Evolutionary conservation across 2,888 invertebrate genomes (phyloP).

Genomic region (Conistra vaccinii): DNA sequence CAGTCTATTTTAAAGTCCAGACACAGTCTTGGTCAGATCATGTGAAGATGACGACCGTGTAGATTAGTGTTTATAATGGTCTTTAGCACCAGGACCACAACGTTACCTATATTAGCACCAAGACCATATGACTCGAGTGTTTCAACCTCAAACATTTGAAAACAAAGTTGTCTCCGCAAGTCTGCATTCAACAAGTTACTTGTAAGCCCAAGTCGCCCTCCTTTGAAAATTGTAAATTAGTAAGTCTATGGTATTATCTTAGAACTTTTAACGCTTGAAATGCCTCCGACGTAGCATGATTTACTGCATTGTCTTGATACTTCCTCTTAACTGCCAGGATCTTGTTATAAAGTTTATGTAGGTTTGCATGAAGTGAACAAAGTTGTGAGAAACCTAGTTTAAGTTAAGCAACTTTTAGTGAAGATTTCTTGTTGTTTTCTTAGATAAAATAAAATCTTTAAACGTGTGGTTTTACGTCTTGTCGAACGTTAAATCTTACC

Average conservation of each 20-base stretch:
- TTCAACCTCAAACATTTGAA: background rate
- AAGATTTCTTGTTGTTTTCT: background rate
- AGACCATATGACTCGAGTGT: background rate
- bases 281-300: background rate
- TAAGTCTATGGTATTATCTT: background rate
- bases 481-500: background rate
- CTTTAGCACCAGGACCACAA: too few species aligned
- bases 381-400: conserved; percentile 21
- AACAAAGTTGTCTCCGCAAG: background rate
- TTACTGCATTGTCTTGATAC: conserved; percentile 21
- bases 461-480: background rate
- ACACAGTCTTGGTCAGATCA: too few species aligned
- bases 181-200: background rate
- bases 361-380: conserved; percentile 21
- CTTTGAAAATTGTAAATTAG: background rate
- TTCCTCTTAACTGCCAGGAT: conserved; percentile 5
- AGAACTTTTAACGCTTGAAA: background rate
- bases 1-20: too few species aligned
- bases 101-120: too few species aligned
- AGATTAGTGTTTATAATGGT: too few species aligned
- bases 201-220: background rate
- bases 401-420: conserved; percentile 5
- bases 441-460: background rate
- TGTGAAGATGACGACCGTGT: too few species aligned
- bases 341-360: conserved; percentile 39